Conservation (phyloP, 2,888 invertebrate genomes). For the Rhagonycha fulva region DNA sequence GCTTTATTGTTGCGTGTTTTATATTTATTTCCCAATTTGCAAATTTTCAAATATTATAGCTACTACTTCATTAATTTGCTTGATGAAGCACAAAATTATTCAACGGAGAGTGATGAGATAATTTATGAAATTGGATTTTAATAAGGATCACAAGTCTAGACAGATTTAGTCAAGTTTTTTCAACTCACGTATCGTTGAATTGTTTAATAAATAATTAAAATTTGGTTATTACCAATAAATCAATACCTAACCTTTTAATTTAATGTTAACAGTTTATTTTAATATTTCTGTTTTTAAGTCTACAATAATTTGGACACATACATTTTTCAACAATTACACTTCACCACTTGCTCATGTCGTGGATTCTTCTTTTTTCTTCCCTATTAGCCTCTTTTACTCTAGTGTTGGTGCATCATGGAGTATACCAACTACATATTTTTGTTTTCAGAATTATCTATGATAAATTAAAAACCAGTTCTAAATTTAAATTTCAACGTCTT, state of each 20-base stretch:
- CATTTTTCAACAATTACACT: too few relatives aligned
- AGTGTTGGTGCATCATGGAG: too few relatives aligned
- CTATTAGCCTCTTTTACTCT: too few relatives aligned
- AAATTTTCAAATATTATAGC: slow-evolving; percentile 8
- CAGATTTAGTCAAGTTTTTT: background rate
- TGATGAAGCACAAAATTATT: slow-evolving; percentile 6
- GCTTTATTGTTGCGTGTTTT: slow-evolving; percentile 4
- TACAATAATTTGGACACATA: background rate
- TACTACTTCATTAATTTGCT: slow-evolving; percentile 6
- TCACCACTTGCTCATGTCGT: too few relatives aligned
- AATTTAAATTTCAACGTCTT: background rate
- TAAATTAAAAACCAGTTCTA: too few relatives aligned
- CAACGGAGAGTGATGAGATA: slow-evolving; percentile 2
- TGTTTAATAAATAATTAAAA: background rate
- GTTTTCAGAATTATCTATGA: too few relatives aligned
- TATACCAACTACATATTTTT: too few relatives aligned
- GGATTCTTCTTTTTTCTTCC: too few relatives aligned
- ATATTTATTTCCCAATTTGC: background rate
- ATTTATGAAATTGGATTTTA: slow-evolving; percentile 1
- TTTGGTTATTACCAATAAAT: background rate
- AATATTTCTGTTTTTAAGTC: background rate
- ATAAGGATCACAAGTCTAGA: slow-evolving; percentile 7
- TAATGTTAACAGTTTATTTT: background rate
- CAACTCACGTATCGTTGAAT: background rate
- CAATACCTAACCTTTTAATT: background rate